Base-by-base conservation (phyloP, 2,797 vertebrate genomes). In the Pangasius macronema region DNA sequence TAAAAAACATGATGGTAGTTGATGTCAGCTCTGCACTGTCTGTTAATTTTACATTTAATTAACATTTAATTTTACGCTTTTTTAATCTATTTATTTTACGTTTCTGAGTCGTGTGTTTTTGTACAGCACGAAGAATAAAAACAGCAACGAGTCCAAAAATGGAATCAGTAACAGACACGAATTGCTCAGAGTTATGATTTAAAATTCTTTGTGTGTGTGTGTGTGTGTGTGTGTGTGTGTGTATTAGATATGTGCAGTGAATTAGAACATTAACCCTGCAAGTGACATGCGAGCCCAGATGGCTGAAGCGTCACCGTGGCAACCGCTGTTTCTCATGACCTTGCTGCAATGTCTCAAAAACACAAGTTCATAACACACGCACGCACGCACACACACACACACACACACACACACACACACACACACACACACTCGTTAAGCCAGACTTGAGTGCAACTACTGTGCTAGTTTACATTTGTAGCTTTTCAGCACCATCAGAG, bases 321-420 rank as follows among this genome's bases (percentile, higher is more conserved):
- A 88, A 87, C 87, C n/a, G 49, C 70, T 77, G 39, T 89, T 87
- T 88, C 88, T 88, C 86, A 89, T 57, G 68, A 86, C 87, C 88
- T 82, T 72, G 65, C 51, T 86, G 84, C 73, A 67, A 86, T 86
- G 86, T 86, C 87, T 86, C 51, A 20, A 83, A 79, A 86, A 88
- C 65, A 49, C 10, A 84, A 72, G 36, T 27, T 59, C 10, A 49
- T 65, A 46, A 85, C 82, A 80, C 70, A 85, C 63, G 87, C 24
- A 63, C 11, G 18, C 11, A n/a, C n/a, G n/a, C 10, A 53, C 10
- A 53, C 53, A 53, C 53, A 53, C 53, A 53, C 13, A 57, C 8
- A 8, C 22, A 27, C 59, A 61, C 59, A 27, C 59, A 61, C 59
- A 27, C 59, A 61, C 59, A 10, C 22, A 67, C 65, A 16, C n/a